Evolutionary conservation across 2,113 vertebrate genomes (phyloP).

Genomic region (Gadus macrocephalus): DNA sequence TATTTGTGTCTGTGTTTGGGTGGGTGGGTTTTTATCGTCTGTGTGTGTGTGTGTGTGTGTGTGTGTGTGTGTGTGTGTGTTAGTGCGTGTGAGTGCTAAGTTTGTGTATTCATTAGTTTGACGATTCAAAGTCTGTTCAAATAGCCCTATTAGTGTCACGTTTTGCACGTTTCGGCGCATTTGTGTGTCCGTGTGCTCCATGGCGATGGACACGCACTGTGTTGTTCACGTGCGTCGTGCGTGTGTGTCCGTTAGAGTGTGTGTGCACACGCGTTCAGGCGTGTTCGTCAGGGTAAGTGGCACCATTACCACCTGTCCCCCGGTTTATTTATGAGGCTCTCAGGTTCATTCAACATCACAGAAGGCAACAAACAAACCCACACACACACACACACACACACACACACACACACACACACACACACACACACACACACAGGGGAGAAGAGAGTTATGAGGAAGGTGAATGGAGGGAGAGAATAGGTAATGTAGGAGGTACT

Average conservation of each 20-base stretch:
- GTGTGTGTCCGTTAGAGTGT: background rate
- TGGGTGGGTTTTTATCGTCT: background rate
- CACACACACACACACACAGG: background rate
- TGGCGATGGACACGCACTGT: background rate
- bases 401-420: background rate
- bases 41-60: no score
- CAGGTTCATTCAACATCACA: constrained; percentile 4
- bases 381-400: constrained; percentile 6
- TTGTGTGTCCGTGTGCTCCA: background rate
- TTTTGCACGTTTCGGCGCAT: no score
- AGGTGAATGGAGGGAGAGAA: background rate
- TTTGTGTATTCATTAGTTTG: background rate
- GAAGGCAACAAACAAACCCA: background rate
- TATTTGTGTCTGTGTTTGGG: background rate
- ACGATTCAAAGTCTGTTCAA: background rate
- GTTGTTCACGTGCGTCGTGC: background rate
- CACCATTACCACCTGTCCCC: constrained; percentile 8
- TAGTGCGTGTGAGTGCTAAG: background rate
- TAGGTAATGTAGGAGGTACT: background rate
- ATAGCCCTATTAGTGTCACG: background rate
- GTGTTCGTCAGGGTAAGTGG: background rate
- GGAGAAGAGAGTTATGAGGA: background rate
- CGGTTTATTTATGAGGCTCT: background rate
- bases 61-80: background rate
- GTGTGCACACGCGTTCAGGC: background rate